Base-by-base conservation (phyloP, 2,113 vertebrate genomes). In the Prionailurus bengalensis region DNA sequence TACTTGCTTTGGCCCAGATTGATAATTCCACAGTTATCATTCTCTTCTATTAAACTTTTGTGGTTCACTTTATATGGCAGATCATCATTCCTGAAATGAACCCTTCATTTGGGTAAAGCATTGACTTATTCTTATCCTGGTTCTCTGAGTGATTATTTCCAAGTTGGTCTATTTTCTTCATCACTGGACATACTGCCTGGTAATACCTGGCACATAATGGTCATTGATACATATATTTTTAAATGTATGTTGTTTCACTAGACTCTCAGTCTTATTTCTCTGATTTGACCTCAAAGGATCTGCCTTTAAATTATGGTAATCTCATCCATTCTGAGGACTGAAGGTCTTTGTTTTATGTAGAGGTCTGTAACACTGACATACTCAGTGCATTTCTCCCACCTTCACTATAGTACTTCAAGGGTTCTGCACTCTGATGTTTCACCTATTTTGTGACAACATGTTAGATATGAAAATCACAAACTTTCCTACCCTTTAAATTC, bases 381-480 rank as follows among this genome's bases (percentile, higher is more conserved):
- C 65, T 70, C 7, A 48, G 25, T 25, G 21, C 66, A 76, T 86
- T 91, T 82, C 9, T 42, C 86, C 29, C 6, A 66, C 53, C 45
- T 80, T 51, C 4, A 36, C 36, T 73, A 2, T 45, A 58, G 14
- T 80, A 17, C 33, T 31, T 93, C 13, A 58, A 15, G 51, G 81
- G 7, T 90, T n/a, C 25, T 14, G 1, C 36, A 80, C 55, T 61
- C 45, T 80, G 4, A 86, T 55, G 15, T 53, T 61, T 90, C 45
- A 90, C 21, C 36, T 93, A 8, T 86, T 90, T 86, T 86, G 29
- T 91, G 33, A 93, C 65, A 36, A 93, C 65, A 36, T 94, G 23
- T 94, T 70, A 55, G 45, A 91, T 45, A 86, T 86, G 23, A 91
- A 96, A 87, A 80, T 90, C n/a, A 89, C 21, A 51, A 17, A 39